Evolutionary conservation across 2,888 invertebrate genomes (phyloP).

Genomic region (Cenopis cana): DNA sequence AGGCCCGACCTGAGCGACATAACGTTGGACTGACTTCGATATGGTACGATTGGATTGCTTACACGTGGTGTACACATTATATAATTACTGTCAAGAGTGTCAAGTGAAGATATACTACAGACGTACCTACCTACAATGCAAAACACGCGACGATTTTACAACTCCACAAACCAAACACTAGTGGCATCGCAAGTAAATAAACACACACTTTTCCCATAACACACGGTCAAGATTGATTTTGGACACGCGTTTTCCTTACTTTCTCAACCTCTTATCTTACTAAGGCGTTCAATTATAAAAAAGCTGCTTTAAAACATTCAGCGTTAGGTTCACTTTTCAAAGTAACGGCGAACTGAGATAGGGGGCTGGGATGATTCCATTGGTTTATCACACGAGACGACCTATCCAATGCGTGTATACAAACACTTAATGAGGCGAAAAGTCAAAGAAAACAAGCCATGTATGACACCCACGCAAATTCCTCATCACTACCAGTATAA

Average conservation of each 20-base stretch:
- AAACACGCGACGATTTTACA: constrained; percentile 11
- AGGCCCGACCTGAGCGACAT: no score
- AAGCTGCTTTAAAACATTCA: neutral
- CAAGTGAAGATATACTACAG: constrained; percentile 1
- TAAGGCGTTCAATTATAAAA: neutral
- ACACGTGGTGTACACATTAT: neutral
- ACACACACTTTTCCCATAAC: constrained; percentile 70
- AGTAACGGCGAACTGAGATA: neutral
- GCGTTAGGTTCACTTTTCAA: neutral
- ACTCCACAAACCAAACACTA: constrained; percentile 36
- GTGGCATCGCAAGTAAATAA: constrained; percentile 59
- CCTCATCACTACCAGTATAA: constrained; percentile 51
- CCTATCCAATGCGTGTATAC: constrained; percentile 72
- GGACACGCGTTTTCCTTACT: constrained; percentile 58
- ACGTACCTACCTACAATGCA: constrained; percentile 1
- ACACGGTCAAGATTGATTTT: constrained; percentile 64
- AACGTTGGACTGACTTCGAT: no score
- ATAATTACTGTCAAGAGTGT: neutral
- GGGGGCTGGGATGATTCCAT: neutral
- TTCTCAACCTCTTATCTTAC: neutral
- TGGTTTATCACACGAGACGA: constrained; percentile 62
- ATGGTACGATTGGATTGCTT: neutral
- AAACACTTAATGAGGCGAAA: constrained; percentile 79
- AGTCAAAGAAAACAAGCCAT: constrained; percentile 73
- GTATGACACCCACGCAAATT: constrained; percentile 70